These are phyloP conservation scores for Anas georgica DNA, from an alignment of 2,797 vertebrate species.

Conservation along the genomic window DNA sequence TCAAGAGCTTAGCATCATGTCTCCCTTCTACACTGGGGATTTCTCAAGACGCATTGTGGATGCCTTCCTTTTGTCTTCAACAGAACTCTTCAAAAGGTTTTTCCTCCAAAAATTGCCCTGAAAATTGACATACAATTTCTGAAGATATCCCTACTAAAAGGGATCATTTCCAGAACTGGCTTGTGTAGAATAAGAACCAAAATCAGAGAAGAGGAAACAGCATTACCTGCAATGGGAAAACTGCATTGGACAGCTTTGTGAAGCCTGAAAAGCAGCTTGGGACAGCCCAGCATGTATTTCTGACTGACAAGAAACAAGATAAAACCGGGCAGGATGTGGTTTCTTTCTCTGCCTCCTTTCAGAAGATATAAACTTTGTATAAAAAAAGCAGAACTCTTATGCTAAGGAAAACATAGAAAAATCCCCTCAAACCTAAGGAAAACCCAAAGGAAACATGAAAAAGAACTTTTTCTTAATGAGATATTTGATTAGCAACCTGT, in stretches of 20 bases:
- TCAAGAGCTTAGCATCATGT: background rate
- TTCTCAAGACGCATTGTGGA: background rate
- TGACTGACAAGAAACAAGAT: background rate
- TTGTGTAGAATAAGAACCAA: background rate
- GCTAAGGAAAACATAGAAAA: background rate
- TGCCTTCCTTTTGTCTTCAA: background rate
- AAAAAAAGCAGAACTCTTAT: background rate
- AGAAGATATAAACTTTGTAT: background rate
- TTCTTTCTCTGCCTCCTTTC: background rate
- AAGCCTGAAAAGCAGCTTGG: background rate
- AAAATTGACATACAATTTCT: fast-evolving
- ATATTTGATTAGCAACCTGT: background rate
- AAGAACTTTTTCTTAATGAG: background rate
- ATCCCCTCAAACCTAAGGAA: background rate
- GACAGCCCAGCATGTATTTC: background rate
- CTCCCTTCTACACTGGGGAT: background rate
- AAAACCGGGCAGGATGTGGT: background rate
- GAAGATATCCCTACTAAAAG: background rate
- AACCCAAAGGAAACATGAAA: background rate
- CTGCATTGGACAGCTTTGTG: background rate
- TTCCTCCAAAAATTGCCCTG: background rate
- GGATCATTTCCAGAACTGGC: background rate
- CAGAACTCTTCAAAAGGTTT: background rate
- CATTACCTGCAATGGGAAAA: too few species aligned
- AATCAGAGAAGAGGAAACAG: background rate